phyloP scores from a whole-genome alignment of 1,140 invertebrate species.

The Anagrus nilaparvatae region DNA sequence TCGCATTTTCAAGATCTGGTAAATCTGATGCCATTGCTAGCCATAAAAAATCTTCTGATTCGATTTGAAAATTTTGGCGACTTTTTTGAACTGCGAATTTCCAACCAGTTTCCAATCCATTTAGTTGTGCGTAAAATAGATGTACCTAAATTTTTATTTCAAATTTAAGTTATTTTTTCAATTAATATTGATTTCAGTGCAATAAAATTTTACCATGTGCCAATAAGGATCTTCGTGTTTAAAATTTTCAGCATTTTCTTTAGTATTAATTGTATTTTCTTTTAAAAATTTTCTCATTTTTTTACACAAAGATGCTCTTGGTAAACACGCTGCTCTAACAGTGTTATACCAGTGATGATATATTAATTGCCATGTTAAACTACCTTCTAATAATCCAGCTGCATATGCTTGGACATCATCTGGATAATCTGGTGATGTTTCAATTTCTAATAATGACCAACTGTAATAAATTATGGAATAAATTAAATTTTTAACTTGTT shows the following conservation, averaged over 20 bases:
- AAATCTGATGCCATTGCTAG: conserved; percentile 70
- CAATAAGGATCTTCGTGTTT: conserved; percentile 56
- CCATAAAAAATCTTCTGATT: conserved; percentile 57
- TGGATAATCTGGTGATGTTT: conserved; percentile 58
- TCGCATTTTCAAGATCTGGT: conserved; percentile 51
- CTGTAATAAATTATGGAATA: conserved; percentile 33
- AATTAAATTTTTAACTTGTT: neutral
- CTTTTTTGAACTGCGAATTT: conserved; percentile 53
- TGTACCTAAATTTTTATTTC: conserved; percentile 42
- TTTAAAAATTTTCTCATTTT: conserved; percentile 55
- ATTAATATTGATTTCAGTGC: conserved; percentile 11
- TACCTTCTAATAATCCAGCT: conserved; percentile 82
- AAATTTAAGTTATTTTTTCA: conserved; percentile 5
- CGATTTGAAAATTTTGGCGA: conserved; percentile 48
- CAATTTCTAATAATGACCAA: conserved; percentile 71
- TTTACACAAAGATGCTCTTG: conserved; percentile 55
- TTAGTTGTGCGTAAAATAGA: conserved; percentile 59
- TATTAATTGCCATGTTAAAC: conserved; percentile 70
- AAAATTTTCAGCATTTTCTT: conserved; percentile 42
- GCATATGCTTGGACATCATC: conserved; percentile 75
- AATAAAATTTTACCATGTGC: conserved; percentile 56
- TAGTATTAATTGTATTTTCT: conserved; percentile 53
- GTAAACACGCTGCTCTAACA: conserved; percentile 56
- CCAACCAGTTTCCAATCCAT: conserved; percentile 58
- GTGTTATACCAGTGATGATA: conserved; percentile 73